Percentiles rank a stretch among this genome's conserved stretches.
Evolutionary conservation across 2,113 vertebrate genomes (phyloP).

Genomic region (Cryptomyrus ogoouensis): DNA sequence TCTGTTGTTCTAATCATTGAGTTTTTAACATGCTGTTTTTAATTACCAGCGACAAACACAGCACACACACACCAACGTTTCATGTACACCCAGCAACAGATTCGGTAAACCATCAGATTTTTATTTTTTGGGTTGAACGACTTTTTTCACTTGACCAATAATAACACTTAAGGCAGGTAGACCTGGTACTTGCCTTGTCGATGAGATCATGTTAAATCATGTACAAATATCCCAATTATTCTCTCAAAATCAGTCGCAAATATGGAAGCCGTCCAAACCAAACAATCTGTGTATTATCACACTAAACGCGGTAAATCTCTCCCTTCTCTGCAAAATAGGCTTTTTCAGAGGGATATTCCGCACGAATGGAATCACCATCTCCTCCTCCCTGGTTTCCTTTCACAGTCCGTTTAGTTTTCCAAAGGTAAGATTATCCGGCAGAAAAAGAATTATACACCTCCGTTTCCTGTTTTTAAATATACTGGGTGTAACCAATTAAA

Average conservation of each 20-base stretch:
- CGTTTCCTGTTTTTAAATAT: background rate
- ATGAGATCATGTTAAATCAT: background rate
- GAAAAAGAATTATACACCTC: slow-evolving; percentile 1
- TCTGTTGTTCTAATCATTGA: background rate
- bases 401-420: background rate
- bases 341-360: background rate
- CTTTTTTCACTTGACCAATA: background rate
- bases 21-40: slow-evolving; percentile 3
- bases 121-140: background rate
- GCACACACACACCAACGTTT: background rate
- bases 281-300: slow-evolving; percentile 8
- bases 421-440: background rate
- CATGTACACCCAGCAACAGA: background rate
- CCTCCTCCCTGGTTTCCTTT: background rate
- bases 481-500: slow-evolving; percentile 12
- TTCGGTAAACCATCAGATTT: background rate
- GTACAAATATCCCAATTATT: slow-evolving; percentile 1
- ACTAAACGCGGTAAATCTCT: background rate
- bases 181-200: background rate
- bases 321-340: background rate
- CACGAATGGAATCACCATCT: background rate
- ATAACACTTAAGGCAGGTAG: background rate
- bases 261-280: slow-evolving; percentile 9
- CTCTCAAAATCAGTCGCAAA: background rate
- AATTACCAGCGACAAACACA: background rate